A percentile compares a stretch with the other conserved stretches of the same genome.
Conservation (phyloP, 1,140 invertebrate genomes). For the Adelges cooleyi region DNA sequence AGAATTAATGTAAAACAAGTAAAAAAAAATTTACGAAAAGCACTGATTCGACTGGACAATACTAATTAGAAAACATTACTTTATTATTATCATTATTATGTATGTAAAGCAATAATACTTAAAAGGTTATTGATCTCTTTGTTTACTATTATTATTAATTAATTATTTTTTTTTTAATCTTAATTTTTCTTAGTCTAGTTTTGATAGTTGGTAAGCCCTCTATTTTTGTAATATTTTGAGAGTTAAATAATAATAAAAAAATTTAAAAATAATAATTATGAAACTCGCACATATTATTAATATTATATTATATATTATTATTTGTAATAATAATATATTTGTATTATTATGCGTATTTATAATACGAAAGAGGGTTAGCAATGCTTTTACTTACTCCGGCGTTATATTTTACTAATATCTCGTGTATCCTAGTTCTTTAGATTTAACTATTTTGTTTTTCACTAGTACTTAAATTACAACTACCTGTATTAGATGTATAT, state of each 20-base stretch:
- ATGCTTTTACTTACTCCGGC: conserved; percentile 27
- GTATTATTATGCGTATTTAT: too few species aligned
- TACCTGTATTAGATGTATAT: conserved; percentile 10
- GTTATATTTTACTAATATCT: too few species aligned
- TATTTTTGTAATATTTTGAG: conserved; percentile 29
- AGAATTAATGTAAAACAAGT: conserved; percentile 22
- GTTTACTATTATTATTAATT: conserved; percentile 10
- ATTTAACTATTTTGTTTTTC: too few species aligned
- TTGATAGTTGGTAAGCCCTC: conserved; percentile 26
- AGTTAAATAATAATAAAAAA: conserved; percentile 23
- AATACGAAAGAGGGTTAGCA: conserved; percentile 17
- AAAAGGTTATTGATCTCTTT: conserved; percentile 28
- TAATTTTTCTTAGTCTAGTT: conserved; percentile 10
- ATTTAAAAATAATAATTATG: not conserved
- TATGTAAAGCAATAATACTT: conserved; percentile 29
- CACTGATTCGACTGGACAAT: conserved; percentile 28
- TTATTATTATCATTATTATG: conserved; percentile 14
- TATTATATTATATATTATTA: too few species aligned
- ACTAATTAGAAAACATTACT: conserved; percentile 27
- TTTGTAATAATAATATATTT: too few species aligned
- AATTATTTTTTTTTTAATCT: conserved; percentile 4
- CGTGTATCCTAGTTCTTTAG: conserved; percentile 17
- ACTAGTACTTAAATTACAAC: too few species aligned
- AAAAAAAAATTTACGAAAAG: conserved; percentile 28
- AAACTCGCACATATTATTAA: not conserved